These are phyloP conservation scores for Stichopus horrens DNA, from an alignment of 53 echinoderm and acorn worm species.

Conservation along the genomic window DNA sequence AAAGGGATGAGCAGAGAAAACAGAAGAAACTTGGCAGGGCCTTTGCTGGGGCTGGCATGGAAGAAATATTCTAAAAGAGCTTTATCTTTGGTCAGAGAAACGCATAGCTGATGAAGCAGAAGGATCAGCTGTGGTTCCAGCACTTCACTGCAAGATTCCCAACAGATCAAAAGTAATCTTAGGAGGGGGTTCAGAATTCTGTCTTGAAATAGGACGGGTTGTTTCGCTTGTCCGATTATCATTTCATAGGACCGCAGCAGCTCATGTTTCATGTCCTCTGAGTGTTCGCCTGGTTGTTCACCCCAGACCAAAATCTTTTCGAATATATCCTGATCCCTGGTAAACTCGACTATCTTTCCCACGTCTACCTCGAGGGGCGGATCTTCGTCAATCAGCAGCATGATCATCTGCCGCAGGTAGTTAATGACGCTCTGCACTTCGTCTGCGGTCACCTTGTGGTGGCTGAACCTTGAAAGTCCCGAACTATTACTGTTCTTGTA, in stretches of 20 bases:
- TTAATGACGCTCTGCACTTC: constrained; percentile 92
- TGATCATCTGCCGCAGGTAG: constrained; percentile 91
- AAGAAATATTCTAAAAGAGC: constrained; percentile 87
- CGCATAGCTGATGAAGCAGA: constrained; percentile 89
- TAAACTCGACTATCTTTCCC: constrained; percentile 81
- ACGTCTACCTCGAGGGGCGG: constrained; percentile 63
- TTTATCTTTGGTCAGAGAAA: constrained; percentile 84
- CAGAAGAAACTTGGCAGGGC: constrained; percentile 96
- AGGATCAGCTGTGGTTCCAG: constrained; percentile 83
- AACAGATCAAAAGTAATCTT: constrained; percentile 73
- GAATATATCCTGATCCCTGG: constrained; percentile 71
- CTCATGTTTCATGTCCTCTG: constrained; percentile 83
- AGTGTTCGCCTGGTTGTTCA: constrained; percentile 63
- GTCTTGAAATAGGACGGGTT: constrained; percentile 82
- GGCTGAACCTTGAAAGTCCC: constrained; percentile 51
- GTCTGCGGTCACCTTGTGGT: constrained; percentile 62
- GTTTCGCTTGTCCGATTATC: constrained; percentile 78
- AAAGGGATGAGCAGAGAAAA: constrained; percentile 95
- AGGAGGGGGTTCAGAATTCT: constrained; percentile 87
- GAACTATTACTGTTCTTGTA: constrained; percentile 55
- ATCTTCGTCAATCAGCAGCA: constrained; percentile 84
- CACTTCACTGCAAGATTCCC: constrained; percentile 71
- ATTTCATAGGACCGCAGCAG: constrained; percentile 83
- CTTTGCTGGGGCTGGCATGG: constrained; percentile 98
- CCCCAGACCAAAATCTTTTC: constrained; percentile 87